Evolutionary conservation across 2,797 vertebrate species (phyloP).

Genomic region (Enteromius fasciolatus): DNA sequence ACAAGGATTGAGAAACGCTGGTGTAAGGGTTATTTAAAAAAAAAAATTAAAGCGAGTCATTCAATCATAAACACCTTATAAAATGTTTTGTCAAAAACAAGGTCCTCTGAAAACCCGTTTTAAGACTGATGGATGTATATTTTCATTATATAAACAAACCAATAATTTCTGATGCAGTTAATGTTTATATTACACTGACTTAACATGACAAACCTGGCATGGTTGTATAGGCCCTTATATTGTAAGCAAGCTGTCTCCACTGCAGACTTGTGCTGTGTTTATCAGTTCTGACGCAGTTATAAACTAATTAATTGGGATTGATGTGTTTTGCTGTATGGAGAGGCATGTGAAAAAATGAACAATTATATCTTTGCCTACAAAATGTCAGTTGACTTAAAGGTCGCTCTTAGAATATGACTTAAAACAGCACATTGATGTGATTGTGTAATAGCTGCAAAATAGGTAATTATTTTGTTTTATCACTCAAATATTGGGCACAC

Average conservation of each 20-base stretch:
- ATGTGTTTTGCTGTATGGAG: constrained; percentile 3
- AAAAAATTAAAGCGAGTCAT: not conserved
- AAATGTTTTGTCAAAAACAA: not conserved
- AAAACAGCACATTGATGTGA: not conserved
- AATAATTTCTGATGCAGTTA: not conserved
- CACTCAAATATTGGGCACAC: not conserved
- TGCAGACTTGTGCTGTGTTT: constrained; percentile 21
- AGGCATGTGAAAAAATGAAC: not conserved
- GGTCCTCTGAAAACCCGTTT: constrained; percentile 10
- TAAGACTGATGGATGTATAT: not conserved
- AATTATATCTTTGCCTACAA: not conserved
- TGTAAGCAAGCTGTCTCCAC: not conserved
- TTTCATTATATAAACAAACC: constrained; percentile 10
- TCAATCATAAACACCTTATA: not conserved
- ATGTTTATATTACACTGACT: constrained; percentile 8
- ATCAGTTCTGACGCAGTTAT: not conserved
- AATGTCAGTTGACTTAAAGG: not conserved
- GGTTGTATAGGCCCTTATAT: not conserved
- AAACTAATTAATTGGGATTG: constrained; percentile 5
- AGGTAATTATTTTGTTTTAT: not conserved
- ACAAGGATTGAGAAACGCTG: too few relatives aligned
- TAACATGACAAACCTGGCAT: not conserved
- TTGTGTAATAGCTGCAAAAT: constrained; percentile 41
- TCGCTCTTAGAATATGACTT: not conserved
- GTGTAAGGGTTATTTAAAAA: not conserved